Percentiles rank a stretch among this genome's conserved stretches.
Conservation (phyloP, 2,888 invertebrate genomes). For the Meteorus cinctellus region DNA sequence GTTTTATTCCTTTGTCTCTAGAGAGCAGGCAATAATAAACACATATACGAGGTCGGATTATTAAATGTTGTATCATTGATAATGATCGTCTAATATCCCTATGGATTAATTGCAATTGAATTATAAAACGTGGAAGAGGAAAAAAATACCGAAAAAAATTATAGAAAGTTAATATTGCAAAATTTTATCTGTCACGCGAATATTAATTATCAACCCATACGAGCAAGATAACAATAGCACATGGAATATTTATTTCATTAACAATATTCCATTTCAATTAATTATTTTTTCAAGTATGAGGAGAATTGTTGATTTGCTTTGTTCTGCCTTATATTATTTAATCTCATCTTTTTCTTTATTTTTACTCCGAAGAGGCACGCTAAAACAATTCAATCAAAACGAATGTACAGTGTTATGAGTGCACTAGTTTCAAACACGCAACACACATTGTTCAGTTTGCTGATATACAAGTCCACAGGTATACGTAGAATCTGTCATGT, state of each 20-base stretch:
- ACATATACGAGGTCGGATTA: background rate
- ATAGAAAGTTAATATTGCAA: background rate
- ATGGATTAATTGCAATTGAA: conserved; percentile 9
- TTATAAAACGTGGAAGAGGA: background rate
- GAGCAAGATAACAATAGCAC: background rate
- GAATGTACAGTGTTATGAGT: conserved; percentile 18
- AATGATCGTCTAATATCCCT: conserved; percentile 2
- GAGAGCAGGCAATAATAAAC: background rate
- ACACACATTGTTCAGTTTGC: background rate
- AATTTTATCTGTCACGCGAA: conserved; percentile 6
- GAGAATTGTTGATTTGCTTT: background rate
- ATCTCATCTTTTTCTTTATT: background rate
- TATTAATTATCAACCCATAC: conserved; percentile 2
- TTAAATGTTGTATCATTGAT: conserved; percentile 4
- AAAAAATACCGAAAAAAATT: background rate
- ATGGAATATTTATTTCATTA: background rate
- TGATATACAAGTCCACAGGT: background rate
- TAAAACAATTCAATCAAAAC: conserved; percentile 16
- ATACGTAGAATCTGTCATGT: conserved; percentile 2
- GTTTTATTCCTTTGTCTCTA: background rate
- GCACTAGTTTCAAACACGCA: conserved; percentile 43
- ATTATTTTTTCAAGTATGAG: background rate
- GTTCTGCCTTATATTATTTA: background rate
- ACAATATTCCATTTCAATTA: background rate
- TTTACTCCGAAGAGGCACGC: background rate